phyloP scores from a whole-genome alignment of 2,888 invertebrate species.

The Hypercompe scribonia region DNA sequence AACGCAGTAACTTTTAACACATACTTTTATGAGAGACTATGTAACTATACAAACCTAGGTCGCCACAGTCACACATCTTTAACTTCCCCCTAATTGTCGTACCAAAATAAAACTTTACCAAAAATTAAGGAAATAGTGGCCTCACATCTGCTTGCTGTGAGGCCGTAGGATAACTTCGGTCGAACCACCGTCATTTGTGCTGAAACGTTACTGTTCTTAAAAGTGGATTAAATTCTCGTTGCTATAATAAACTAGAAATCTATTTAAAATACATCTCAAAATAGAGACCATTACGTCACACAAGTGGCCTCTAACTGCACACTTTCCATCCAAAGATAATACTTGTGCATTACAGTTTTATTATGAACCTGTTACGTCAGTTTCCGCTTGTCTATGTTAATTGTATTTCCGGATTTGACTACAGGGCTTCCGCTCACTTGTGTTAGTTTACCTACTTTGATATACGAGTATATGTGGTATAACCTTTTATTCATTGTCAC shows the following conservation, averaged over 20 bases:
- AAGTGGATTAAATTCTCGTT: too few species aligned
- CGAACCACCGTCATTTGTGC: too few species aligned
- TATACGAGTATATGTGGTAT: not conserved
- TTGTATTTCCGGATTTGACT: slow-evolving; percentile 32
- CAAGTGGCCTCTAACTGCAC: slow-evolving; percentile 17
- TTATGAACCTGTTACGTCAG: slow-evolving; percentile 49
- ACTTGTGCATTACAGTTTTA: slow-evolving; percentile 28
- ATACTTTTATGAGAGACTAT: not conserved
- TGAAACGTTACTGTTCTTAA: too few species aligned
- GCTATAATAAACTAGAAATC: not conserved
- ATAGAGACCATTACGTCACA: slow-evolving; percentile 24
- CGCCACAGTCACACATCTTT: not conserved
- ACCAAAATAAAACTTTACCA: too few species aligned
- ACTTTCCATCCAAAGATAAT: slow-evolving; percentile 60
- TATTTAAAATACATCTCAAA: not conserved
- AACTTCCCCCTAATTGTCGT: too few species aligned
- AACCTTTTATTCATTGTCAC: slow-evolving; percentile 3
- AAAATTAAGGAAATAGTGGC: too few species aligned
- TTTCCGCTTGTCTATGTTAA: slow-evolving; percentile 38
- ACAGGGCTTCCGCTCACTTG: slow-evolving; percentile 25
- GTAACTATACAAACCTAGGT: not conserved
- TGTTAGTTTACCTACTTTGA: slow-evolving; percentile 16
- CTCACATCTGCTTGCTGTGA: too few species aligned
- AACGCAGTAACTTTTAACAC: too few species aligned
- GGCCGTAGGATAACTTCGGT: too few species aligned